These are phyloP conservation scores for Maccullochella peelii DNA, from an alignment of 2,113 vertebrate genomes.

Conservation along the genomic window DNA sequence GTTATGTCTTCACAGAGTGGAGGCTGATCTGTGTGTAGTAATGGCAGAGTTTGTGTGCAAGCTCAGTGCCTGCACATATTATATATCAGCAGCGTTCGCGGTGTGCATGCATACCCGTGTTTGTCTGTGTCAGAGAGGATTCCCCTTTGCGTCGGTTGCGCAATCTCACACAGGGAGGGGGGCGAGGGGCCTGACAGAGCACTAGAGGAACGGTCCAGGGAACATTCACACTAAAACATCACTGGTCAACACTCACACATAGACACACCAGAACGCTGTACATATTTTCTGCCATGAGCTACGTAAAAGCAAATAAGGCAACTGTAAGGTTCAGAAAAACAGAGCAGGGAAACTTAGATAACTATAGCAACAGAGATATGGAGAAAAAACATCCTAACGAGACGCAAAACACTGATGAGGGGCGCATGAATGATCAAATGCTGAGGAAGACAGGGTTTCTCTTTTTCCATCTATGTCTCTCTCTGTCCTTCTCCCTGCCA, in stretches of 20 bases:
- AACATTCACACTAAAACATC: neutral
- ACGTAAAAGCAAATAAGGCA: neutral
- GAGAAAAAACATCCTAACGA: neutral
- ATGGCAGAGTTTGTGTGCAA: conserved; percentile 62
- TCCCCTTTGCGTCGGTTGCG: conserved; percentile 76
- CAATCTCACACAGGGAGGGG: conserved; percentile 59
- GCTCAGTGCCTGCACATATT: conserved; percentile 65
- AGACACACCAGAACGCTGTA: neutral
- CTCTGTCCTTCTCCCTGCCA: conserved; percentile 45
- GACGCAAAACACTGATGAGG: conserved; percentile 6
- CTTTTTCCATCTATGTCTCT: conserved; percentile 57
- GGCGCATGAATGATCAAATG: conserved; percentile 35
- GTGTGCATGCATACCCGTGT: conserved; percentile 55
- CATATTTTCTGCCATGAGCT: neutral
- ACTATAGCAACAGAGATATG: neutral
- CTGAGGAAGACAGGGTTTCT: conserved; percentile 70
- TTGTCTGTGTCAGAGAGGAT: conserved; percentile 79
- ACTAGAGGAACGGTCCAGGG: conserved; percentile 17
- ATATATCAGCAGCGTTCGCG: conserved; percentile 58
- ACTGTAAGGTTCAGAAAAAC: neutral
- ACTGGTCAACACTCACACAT: neutral
- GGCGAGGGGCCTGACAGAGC: conserved; percentile 29
- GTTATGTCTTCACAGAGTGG: conserved; percentile 57
- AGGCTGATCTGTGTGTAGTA: conserved; percentile 42
- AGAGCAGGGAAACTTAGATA: neutral